A percentile compares a stretch with the other conserved stretches of the same genome.
phyloP scores from a whole-genome alignment of 1,140 invertebrate species.

The Drosophila nebulosa region DNA sequence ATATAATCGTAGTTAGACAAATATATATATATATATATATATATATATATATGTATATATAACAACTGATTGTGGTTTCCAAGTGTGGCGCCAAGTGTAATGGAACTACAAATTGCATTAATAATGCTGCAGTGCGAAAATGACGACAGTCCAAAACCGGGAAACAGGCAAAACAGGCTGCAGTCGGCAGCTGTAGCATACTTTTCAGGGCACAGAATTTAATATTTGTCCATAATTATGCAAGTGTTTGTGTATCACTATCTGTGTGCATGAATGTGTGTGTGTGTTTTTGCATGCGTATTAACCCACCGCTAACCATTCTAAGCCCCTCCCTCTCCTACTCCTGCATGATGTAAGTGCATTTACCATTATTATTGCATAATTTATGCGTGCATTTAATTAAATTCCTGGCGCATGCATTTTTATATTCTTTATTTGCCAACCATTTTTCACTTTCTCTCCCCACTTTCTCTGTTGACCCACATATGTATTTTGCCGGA shows the following conservation, averaged over 20 bases:
- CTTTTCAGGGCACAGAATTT: slow-evolving; percentile 60
- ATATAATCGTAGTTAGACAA: neutral
- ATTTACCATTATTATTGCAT: slow-evolving; percentile 63
- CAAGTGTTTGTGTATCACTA: slow-evolving; percentile 19
- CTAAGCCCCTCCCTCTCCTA: neutral
- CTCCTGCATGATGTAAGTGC: slow-evolving; percentile 23
- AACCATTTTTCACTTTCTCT: neutral
- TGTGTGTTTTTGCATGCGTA: neutral
- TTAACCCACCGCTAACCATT: slow-evolving; percentile 4
- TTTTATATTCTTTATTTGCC: slow-evolving; percentile 36
- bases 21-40: neutral
- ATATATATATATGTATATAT: neutral
- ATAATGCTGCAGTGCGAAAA: slow-evolving; percentile 45
- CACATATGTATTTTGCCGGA: slow-evolving; percentile 4
- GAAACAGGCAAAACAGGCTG: slow-evolving; percentile 12
- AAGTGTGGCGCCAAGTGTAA: slow-evolving; percentile 11
- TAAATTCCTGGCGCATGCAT: slow-evolving; percentile 60
- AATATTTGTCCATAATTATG: slow-evolving; percentile 75
- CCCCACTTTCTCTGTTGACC: slow-evolving; percentile 31
- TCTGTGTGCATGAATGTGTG: slow-evolving; percentile 3
- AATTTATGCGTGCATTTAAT: slow-evolving; percentile 74
- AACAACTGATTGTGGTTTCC: slow-evolving; percentile 38
- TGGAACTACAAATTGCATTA: slow-evolving; percentile 53
- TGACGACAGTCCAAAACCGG: neutral
- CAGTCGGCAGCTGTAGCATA: slow-evolving; percentile 39